Evolutionary conservation across 2,888 invertebrate genomes (phyloP).

Genomic region (Idaea dimidiata): DNA sequence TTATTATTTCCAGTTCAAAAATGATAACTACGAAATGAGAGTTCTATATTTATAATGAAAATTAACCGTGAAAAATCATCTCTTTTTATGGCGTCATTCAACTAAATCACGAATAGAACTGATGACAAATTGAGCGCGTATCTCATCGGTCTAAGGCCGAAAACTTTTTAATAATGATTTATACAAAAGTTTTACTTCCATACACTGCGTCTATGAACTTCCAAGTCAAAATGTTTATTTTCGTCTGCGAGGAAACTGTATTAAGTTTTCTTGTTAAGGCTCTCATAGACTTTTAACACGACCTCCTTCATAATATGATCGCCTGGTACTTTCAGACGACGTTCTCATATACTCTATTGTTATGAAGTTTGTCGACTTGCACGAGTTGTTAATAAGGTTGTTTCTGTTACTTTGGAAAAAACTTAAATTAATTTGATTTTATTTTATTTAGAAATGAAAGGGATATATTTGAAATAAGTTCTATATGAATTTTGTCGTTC

Average conservation of each 20-base stretch:
- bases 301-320: constrained; percentile 30
- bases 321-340: constrained; percentile 28
- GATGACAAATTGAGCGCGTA: no score
- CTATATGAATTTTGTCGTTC: background rate
- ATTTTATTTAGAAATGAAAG: background rate
- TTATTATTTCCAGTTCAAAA: no score
- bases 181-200: background rate
- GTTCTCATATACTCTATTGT: constrained; percentile 7
- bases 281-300: constrained; percentile 36
- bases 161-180: background rate
- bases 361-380: constrained; percentile 13
- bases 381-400: background rate
- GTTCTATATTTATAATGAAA: no score
- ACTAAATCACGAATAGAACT: no score
- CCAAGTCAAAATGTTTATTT: background rate
- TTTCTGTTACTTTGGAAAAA: background rate
- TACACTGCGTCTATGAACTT: background rate
- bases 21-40: no score
- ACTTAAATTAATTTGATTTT: background rate
- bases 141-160: background rate
- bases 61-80: no score
- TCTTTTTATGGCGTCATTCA: no score
- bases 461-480: background rate
- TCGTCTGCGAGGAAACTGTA: constrained; percentile 7
- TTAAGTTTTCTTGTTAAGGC: constrained; percentile 48